Evolutionary conservation across 2,888 invertebrate genomes (phyloP), one percentile per base, ranked within the genome.

Genomic region (Sylvicola fuscatus): DNA sequence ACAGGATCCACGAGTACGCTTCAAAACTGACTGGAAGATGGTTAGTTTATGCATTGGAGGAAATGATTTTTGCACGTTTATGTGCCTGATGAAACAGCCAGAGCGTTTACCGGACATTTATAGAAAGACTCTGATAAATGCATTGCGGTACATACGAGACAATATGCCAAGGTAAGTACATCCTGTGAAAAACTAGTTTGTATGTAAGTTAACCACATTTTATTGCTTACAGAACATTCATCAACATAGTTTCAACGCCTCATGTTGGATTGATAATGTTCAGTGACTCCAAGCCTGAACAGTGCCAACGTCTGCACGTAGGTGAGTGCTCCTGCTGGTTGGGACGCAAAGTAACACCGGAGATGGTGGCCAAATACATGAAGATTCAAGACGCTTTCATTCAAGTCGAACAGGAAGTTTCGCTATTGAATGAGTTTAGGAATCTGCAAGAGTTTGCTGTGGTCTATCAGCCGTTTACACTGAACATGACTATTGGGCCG

Each of bases 41-140:
- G 58, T 80, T 34, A 79, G 80, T 0, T 61, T 81, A 33, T 70
- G 53, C 35, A 44, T 68, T 28, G 66, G 68, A 13, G 45, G 56
- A 5, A 69, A 70, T 45, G 66, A 69, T 44, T 62, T 69, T 45
- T 69, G 68, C 42, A 32, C 46, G 3, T 56, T 65, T 28, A 47
- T 65, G 21, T 69, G 69, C 43, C 60, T 50, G 37, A 35, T 45
- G 12, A 41, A 53, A 10, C 49, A 61, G 33, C 48, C 54, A 2
- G 49, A 56, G 43, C 45, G 46, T 14, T 39, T 53, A 14, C 42
- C 64, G 2, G 46, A 56, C 27, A 48, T 50, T 11, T 66, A 68
- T 42, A 51, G 51, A 35, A 39, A 45, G 35, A 56, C 65, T 35
- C 38, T 69, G 16, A 33, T 60, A 3, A 40, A 51, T 39, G 49